A percentile compares a stretch with the other conserved stretches of the same genome.
phyloP scores from a whole-genome alignment of 1,140 invertebrate species.

The Papilio xuthus region DNA sequence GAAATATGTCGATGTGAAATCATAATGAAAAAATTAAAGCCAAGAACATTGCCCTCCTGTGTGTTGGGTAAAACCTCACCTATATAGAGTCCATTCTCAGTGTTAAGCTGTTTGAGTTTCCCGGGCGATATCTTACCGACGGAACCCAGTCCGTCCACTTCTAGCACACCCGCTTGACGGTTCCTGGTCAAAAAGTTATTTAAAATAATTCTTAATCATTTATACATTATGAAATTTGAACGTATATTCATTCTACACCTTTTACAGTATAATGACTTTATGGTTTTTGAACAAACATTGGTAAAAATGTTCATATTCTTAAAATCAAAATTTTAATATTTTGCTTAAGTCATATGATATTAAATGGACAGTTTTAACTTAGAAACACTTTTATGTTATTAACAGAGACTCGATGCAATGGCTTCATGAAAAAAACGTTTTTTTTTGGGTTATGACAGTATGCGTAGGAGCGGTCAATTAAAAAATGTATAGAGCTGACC shows the following conservation, averaged over 20 bases:
- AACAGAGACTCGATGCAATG: too few species aligned
- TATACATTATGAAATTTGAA: too few species aligned
- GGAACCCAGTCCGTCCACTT: constrained; percentile 91
- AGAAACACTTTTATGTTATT: too few species aligned
- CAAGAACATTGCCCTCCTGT: background rate
- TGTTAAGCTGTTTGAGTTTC: constrained; percentile 91
- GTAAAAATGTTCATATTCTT: too few species aligned
- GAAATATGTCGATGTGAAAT: too few species aligned
- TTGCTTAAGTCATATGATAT: too few species aligned
- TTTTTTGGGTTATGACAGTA: background rate
- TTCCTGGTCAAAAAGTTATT: constrained; percentile 82
- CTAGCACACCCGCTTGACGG: constrained; percentile 91
- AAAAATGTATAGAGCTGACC: constrained; percentile 82
- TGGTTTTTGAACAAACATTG: too few species aligned
- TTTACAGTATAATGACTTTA: too few species aligned
- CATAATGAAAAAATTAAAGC: too few species aligned
- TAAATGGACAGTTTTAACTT: too few species aligned
- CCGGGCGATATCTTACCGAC: constrained; percentile 91
- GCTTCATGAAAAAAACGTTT: background rate
- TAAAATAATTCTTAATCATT: background rate
- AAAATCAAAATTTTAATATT: too few species aligned
- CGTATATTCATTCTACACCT: too few species aligned
- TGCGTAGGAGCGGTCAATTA: background rate
- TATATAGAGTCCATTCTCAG: constrained; percentile 91
- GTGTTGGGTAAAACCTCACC: constrained; percentile 82